Base-by-base conservation (phyloP, 2,888 invertebrate species). In the Caenorhabditis japonica region DNA sequence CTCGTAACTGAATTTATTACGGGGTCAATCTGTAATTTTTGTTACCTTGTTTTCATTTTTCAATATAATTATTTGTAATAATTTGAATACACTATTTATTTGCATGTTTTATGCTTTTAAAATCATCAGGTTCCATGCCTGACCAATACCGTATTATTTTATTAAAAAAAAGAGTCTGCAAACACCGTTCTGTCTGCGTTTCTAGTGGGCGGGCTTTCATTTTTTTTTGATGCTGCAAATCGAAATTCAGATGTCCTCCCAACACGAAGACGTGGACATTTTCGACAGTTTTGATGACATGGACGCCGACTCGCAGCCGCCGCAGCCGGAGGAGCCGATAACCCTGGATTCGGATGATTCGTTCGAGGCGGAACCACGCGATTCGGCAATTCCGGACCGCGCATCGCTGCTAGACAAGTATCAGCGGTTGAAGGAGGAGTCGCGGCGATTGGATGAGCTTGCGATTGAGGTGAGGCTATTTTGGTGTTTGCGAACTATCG, bases 281-380 rank as follows among this genome's bases (percentile, higher is more conserved):
- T 19, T 44, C 13, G 13, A 44, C 15, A 44, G 15, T 19, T 21
- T 23, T 19, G 44, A 21, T n/a, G 4, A 44, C 8, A 44, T 39
- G 44, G 47, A 27, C 3, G 33, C 47, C 1, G 15, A 33, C n/a
- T n/a, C n/a, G n/a, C n/a, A n/a, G n/a, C n/a, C n/a, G n/a, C n/a
- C n/a, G n/a, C n/a, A n/a, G n/a, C n/a, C n/a, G 13, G 38, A 17
- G 3, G 36, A 51, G 15, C 38, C 38, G n/a, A 51, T 38, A 2
- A 23, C 23, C 3, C 19, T 51, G 34, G 61, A 62, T 34, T 64
- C 64, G 10, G 66, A 66, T 21, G 66, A 56, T 17, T 66, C 66
- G 4, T 66, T 66, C 21, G 66, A 66, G 8, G 36, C 25, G 4
- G 62, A 47, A 39, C 39, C 55, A 4, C 19, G 15, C 7, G 21